These are phyloP conservation scores for Petromus typicus DNA, from an alignment of 2,113 vertebrate species.

Conservation along the genomic window DNA sequence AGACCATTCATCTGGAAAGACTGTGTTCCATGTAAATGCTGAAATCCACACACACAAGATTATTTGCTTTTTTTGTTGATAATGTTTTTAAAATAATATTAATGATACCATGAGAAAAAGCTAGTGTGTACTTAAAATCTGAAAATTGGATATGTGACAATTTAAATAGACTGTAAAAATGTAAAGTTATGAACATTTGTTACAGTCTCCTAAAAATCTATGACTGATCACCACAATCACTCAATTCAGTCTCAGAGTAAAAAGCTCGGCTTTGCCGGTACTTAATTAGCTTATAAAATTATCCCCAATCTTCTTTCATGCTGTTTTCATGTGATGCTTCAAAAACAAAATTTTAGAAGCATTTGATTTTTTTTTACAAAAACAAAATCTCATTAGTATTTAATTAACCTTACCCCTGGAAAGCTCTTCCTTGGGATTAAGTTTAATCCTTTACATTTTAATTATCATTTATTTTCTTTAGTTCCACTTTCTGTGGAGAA, in stretches of 20 bases:
- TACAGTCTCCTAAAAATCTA: not conserved
- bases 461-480: constrained; percentile 63
- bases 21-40: not conserved
- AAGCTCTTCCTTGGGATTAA: constrained; percentile 72
- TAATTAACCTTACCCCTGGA: constrained; percentile 68
- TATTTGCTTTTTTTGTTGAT: not conserved
- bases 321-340: constrained; percentile 18
- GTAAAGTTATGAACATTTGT: not conserved
- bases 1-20: not conserved
- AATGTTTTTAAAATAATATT: not conserved
- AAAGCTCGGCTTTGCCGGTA: not conserved
- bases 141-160: not conserved
- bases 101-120: not conserved
- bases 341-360: constrained; percentile 41
- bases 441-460: constrained; percentile 72
- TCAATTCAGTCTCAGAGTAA: not conserved
- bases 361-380: not conserved
- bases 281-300: constrained; percentile 31
- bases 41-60: not conserved
- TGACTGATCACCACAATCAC: not conserved
- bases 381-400: constrained; percentile 65
- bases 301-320: not conserved
- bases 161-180: not conserved
- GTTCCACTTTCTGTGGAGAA: constrained; percentile 47
- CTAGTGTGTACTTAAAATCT: not conserved